Percentiles rank a stretch among this genome's conserved stretches.
phyloP scores from a whole-genome alignment of 2,113 vertebrate species.

The Ophiodon elongatus region DNA sequence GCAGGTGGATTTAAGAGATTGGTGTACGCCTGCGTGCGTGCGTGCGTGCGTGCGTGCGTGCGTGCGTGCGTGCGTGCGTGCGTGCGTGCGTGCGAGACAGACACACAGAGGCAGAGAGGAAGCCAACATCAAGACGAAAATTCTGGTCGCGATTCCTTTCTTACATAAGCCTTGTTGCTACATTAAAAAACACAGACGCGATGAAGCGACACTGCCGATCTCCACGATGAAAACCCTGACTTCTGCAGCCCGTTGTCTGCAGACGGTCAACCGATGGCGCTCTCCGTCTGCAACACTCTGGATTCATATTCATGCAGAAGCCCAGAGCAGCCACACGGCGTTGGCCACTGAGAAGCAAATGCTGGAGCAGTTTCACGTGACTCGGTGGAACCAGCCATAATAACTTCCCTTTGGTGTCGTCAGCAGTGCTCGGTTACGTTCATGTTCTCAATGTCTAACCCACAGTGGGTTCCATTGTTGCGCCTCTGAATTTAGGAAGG shows the following conservation, averaged over 20 bases:
- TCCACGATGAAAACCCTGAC: slow-evolving; percentile 1
- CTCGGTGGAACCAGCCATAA: neutral
- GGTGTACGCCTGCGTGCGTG: slow-evolving; percentile 12
- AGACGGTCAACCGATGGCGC: neutral
- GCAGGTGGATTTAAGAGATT: slow-evolving; percentile 60
- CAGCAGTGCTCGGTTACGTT: neutral
- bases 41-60: neutral
- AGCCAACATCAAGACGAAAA: slow-evolving; percentile 8
- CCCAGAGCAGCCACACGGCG: neutral
- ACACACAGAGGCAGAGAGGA: neutral
- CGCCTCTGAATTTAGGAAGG: too few relatives aligned
- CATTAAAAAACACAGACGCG: slow-evolving; percentile 1
- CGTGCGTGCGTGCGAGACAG: neutral
- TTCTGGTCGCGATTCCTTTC: slow-evolving; percentile 7
- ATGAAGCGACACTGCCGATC: neutral
- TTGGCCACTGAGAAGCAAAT: neutral
- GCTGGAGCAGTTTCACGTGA: slow-evolving; percentile 14
- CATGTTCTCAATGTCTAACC: neutral
- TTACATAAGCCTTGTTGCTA: neutral
- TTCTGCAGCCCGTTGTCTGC: neutral
- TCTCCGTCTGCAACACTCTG: neutral
- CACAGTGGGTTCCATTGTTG: neutral
- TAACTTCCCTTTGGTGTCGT: neutral
- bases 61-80: slow-evolving; percentile 6
- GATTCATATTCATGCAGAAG: slow-evolving; percentile 23